Conservation (phyloP, 2,113 vertebrate genomes). For the Scartelaos histophorus region DNA sequence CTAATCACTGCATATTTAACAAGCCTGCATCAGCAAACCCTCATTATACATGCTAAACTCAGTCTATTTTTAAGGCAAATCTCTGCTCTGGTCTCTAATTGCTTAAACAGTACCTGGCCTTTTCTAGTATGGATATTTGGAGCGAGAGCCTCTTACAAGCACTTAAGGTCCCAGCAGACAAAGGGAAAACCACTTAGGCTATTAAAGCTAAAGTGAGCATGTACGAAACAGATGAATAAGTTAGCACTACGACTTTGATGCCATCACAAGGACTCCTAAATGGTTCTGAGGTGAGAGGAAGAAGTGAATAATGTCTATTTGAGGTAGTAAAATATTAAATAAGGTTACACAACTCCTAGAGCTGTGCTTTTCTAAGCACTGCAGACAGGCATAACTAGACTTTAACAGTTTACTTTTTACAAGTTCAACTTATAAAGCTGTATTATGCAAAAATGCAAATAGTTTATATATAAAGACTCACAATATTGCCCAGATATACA, state of each 20-base stretch:
- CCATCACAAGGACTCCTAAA: conserved; percentile 45
- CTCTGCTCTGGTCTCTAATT: conserved; percentile 48
- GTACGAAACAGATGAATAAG: conserved; percentile 41
- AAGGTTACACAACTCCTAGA: conserved; percentile 8
- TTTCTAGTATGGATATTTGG: conserved; percentile 29
- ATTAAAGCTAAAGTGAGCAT: conserved; percentile 41
- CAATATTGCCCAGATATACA: no score
- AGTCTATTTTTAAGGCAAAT: conserved; percentile 55
- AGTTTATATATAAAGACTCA: no score
- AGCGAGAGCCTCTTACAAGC: conserved; percentile 33
- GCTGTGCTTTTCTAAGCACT: conserved; percentile 33
- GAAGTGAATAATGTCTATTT: conserved; percentile 56
- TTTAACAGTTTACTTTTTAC: conserved; percentile 14
- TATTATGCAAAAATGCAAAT: no score
- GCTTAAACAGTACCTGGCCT: conserved; percentile 39
- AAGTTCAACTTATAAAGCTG: background rate
- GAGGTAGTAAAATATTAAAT: conserved; percentile 62
- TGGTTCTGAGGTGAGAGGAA: conserved; percentile 45
- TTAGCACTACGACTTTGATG: conserved; percentile 49
- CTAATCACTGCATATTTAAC: conserved; percentile 46
- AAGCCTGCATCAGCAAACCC: conserved; percentile 26
- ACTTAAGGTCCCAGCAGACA: conserved; percentile 37
- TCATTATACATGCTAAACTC: conserved; percentile 53
- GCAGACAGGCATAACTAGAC: background rate
- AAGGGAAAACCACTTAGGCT: conserved; percentile 29